Evolutionary conservation across 2,113 vertebrate species (phyloP).

Genomic region (Pomatostomus ruficeps): DNA sequence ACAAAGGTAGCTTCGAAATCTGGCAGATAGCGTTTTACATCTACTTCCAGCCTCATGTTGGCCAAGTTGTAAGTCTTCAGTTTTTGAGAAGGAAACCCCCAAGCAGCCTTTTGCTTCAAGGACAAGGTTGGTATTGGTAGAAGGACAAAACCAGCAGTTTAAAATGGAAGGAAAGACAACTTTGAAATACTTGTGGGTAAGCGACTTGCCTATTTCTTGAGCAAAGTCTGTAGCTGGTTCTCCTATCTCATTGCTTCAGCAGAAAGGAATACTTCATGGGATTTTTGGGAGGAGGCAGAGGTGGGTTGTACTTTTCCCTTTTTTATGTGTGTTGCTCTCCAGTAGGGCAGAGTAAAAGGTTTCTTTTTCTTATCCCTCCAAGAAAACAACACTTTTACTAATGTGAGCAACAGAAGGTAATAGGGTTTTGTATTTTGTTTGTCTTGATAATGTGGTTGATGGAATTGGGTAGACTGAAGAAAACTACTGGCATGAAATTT

Average conservation of each 20-base stretch:
- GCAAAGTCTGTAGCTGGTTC: neutral
- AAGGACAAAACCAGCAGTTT: neutral
- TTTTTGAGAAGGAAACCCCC: neutral
- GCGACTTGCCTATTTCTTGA: neutral
- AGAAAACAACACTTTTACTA: neutral
- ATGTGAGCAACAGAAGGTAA: neutral
- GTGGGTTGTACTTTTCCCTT: neutral
- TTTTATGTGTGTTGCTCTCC: neutral
- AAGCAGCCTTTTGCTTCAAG: neutral
- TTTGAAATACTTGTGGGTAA: neutral
- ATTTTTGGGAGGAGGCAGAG: neutral
- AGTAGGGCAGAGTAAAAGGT: neutral
- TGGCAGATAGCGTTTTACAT: neutral
- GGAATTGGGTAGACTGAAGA: neutral
- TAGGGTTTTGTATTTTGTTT: neutral
- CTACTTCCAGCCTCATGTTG: too few relatives aligned
- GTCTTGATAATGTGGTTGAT: neutral
- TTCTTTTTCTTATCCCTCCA: neutral
- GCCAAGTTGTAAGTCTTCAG: neutral
- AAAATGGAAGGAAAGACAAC: neutral
- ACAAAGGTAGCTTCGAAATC: neutral
- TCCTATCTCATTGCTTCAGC: neutral
- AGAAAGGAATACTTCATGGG: neutral
- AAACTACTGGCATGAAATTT: neutral
- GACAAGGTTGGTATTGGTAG: neutral